These are phyloP conservation scores for Falco naumanni DNA, from an alignment of 2,797 vertebrate genomes.

Conservation along the genomic window DNA sequence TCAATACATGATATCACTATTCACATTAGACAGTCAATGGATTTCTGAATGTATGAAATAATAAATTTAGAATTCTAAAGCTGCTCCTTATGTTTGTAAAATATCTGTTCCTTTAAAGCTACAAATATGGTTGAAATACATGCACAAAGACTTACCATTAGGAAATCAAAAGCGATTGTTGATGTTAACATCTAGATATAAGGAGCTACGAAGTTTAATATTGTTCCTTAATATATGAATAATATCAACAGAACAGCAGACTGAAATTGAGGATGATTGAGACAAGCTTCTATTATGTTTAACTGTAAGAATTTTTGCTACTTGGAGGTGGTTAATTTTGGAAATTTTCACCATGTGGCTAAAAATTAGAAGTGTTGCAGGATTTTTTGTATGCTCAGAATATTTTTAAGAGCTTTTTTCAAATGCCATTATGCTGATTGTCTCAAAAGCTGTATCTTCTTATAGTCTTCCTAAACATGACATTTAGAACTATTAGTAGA, in stretches of 20 bases:
- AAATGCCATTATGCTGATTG: not conserved
- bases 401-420: not conserved
- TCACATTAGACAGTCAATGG: not conserved
- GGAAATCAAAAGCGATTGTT: not conserved
- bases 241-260: not conserved
- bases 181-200: not conserved
- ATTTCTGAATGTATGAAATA: not conserved
- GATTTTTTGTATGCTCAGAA: not conserved
- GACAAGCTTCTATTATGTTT: not conserved
- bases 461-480: not conserved
- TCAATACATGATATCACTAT: not conserved
- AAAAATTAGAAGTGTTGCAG: not conserved
- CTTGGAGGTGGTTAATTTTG: not conserved
- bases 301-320: not conserved
- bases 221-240: not conserved
- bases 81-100: not conserved
- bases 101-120: not conserved
- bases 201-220: not conserved
- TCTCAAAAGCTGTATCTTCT: not conserved
- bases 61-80: not conserved
- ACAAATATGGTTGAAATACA: not conserved
- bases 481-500: not conserved
- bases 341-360: not conserved
- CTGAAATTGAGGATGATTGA: not conserved
- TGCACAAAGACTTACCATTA: not conserved